Evolutionary conservation across 2,113 vertebrate species (phyloP).

Genomic region (Canis aureus): DNA sequence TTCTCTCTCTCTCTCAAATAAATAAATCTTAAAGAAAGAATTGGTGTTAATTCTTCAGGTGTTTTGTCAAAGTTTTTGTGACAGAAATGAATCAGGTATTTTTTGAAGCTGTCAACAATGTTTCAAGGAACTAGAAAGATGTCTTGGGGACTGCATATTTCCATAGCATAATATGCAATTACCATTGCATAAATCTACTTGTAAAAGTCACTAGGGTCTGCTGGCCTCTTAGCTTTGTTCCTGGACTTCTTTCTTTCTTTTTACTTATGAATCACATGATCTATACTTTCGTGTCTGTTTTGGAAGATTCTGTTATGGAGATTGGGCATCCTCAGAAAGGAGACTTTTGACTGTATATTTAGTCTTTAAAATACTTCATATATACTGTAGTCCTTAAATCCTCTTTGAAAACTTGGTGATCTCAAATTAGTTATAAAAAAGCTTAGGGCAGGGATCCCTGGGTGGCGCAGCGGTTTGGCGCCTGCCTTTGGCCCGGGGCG

Average conservation of each 20-base stretch:
- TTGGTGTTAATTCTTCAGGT: constrained; percentile 29
- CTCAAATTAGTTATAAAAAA: constrained; percentile 47
- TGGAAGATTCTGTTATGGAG: constrained; percentile 32
- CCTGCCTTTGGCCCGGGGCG: too few relatives aligned
- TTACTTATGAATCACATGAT: not conserved
- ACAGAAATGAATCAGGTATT: not conserved
- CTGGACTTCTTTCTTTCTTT: not conserved
- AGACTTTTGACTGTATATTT: not conserved
- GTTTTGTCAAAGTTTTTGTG: constrained; percentile 31
- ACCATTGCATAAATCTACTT: not conserved
- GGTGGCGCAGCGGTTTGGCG: too few relatives aligned
- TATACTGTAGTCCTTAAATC: constrained; percentile 17
- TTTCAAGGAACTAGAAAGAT: constrained; percentile 42
- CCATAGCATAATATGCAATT: not conserved
- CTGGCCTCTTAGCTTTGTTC: constrained; percentile 12
- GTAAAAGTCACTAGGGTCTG: not conserved
- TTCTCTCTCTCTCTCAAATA: not conserved
- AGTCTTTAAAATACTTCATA: not conserved
- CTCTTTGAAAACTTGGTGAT: not conserved
- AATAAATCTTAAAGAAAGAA: not conserved
- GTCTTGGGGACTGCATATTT: not conserved
- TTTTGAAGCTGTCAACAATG: not conserved
- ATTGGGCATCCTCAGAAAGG: not conserved
- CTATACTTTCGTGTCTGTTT: not conserved
- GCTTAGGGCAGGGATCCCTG: not conserved